These are phyloP conservation scores for Aricia artaxerxes DNA, from an alignment of 2,888 invertebrate species.

Conservation along the genomic window DNA sequence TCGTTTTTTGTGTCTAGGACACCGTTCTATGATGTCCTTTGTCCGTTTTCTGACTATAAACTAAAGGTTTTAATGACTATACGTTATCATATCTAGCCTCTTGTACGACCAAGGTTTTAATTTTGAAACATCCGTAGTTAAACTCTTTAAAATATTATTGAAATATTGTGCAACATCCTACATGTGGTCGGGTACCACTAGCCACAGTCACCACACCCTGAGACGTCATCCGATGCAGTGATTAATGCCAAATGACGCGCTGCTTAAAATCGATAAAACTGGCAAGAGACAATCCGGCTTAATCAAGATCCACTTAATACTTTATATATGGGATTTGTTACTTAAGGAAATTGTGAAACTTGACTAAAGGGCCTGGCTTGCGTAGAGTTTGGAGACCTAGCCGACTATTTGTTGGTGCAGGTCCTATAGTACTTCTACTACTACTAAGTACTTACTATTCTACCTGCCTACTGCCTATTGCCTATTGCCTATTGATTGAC, in stretches of 20 bases:
- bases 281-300: no score
- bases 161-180: background rate
- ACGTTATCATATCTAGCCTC: background rate
- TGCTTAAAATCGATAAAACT: no score
- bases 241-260: no score
- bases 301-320: no score
- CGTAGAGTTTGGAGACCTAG: background rate
- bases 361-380: background rate
- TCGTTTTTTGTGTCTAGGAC: background rate
- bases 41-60: background rate
- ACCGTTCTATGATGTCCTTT: background rate
- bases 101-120: background rate
- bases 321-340: no score
- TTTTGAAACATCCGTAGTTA: constrained; percentile 13
- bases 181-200: background rate
- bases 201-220: no score
- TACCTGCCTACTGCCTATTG: background rate
- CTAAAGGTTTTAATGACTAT: background rate
- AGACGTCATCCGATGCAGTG: no score
- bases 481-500: background rate
- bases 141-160: background rate
- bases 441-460: no score
- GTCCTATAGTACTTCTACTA: no score
- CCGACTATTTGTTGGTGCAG: background rate
- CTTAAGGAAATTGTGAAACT: background rate